These are phyloP conservation scores for Trachymyrmex cornetzi DNA, from an alignment of 1,140 invertebrate genomes.

Conservation along the genomic window DNA sequence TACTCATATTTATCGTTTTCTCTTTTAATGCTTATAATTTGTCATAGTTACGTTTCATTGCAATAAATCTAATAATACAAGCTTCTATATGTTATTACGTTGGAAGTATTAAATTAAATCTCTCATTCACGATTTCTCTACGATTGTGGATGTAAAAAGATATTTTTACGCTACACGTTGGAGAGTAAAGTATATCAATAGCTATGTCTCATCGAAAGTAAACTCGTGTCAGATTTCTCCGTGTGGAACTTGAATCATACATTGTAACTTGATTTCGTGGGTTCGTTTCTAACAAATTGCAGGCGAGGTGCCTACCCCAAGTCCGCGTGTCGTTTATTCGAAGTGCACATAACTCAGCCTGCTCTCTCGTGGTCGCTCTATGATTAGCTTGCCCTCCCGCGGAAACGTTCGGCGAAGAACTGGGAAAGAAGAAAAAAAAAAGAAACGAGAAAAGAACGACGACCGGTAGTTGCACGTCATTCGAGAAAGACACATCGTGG, in stretches of 20 bases:
- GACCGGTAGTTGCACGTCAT: conserved; percentile 75
- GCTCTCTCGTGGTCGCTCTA: conserved; percentile 70
- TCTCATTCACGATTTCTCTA: not conserved
- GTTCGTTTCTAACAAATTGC: conserved; percentile 39
- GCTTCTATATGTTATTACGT: not conserved
- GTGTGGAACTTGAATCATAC: not conserved
- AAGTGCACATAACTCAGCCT: conserved; percentile 56
- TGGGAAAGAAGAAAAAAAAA: not conserved
- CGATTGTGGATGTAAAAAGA: not conserved
- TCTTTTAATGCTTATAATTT: too few relatives aligned
- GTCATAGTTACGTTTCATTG: not conserved
- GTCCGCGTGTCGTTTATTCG: conserved; percentile 53
- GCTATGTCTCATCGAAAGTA: not conserved
- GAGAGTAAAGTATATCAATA: not conserved
- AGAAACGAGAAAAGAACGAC: conserved; percentile 41
- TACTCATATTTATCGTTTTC: too few relatives aligned
- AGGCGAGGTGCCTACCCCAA: not conserved
- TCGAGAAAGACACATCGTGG: conserved; percentile 75
- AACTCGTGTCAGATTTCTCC: conserved; percentile 5
- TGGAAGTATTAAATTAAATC: not conserved
- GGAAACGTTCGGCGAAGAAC: conserved; percentile 58
- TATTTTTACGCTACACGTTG: not conserved
- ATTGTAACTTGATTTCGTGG: conserved; percentile 13
- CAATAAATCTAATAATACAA: not conserved
- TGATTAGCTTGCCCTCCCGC: conserved; percentile 71